A percentile compares a stretch with the other conserved stretches of the same genome.
Evolutionary conservation across 2,113 vertebrate genomes (phyloP).

Genomic region (Oncorhynchus nerka): DNA sequence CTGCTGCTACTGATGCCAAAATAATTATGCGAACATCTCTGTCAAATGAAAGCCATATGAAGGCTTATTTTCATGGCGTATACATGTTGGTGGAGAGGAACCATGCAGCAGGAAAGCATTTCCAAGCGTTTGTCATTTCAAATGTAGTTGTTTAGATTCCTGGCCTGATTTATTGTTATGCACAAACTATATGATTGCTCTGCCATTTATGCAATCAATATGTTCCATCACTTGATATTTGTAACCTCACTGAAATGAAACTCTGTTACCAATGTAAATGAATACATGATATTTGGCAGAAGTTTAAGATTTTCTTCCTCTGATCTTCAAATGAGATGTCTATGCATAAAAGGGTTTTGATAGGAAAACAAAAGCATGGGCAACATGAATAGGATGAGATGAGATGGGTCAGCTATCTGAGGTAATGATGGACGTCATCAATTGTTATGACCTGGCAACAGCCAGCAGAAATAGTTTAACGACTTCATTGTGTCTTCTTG

Average conservation of each 20-base stretch:
- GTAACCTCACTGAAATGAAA: neutral
- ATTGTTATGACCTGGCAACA: neutral
- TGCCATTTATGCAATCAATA: no score
- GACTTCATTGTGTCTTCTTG: no score
- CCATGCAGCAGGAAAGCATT: no score
- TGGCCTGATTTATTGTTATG: no score
- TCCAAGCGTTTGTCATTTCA: no score
- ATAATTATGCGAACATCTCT: constrained; percentile 59
- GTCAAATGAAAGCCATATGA: constrained; percentile 63
- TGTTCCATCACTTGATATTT: no score
- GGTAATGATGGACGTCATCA: neutral
- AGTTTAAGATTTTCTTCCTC: neutral
- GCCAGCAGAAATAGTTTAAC: neutral
- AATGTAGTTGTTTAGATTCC: no score
- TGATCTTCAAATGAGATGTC: no score
- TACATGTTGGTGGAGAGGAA: neutral
- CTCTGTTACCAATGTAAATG: constrained; percentile 4
- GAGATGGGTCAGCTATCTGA: neutral
- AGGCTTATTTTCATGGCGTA: constrained; percentile 20
- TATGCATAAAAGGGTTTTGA: no score
- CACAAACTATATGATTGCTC: no score
- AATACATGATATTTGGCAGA: constrained; percentile 10
- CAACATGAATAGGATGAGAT: neutral
- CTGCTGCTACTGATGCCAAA: constrained; percentile 59
- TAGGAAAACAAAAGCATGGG: neutral